phyloP scores from a whole-genome alignment of 2,888 invertebrate genomes.

The Ptilodon capucinus region DNA sequence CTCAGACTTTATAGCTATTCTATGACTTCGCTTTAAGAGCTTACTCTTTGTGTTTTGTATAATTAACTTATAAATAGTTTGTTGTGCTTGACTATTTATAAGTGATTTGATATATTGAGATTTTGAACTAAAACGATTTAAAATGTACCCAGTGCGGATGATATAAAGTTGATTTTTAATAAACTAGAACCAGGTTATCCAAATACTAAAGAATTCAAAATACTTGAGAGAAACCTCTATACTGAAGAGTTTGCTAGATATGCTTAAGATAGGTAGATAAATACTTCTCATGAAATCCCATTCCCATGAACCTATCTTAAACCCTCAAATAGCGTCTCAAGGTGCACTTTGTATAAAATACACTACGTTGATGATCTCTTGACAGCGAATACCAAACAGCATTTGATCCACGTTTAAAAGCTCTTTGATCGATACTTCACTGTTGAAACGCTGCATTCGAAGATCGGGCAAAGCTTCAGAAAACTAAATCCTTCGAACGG shows the following conservation, averaged over 20 bases:
- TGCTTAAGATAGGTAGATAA: too few species aligned
- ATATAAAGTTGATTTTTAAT: too few species aligned
- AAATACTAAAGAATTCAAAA: too few species aligned
- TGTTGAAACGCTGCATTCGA: slow-evolving; percentile 13
- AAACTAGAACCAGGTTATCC: too few species aligned
- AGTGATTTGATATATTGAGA: too few species aligned
- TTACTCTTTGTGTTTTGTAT: slow-evolving; percentile 25
- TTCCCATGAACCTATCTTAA: too few species aligned
- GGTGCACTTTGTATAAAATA: not conserved
- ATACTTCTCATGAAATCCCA: too few species aligned
- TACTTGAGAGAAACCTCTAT: too few species aligned
- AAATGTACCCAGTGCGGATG: too few species aligned
- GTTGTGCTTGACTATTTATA: too few species aligned
- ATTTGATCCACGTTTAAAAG: not conserved
- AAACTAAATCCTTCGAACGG: slow-evolving; percentile 15
- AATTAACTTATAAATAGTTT: slow-evolving; percentile 11
- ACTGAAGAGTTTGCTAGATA: too few species aligned
- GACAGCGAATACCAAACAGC: not conserved
- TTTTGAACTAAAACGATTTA: too few species aligned
- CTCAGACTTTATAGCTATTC: slow-evolving; percentile 11
- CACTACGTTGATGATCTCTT: not conserved
- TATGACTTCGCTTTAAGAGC: slow-evolving; percentile 12
- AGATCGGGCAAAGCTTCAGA: slow-evolving; percentile 20
- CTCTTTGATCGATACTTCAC: not conserved
- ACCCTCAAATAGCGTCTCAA: not conserved